A percentile compares a stretch with the other conserved stretches of the same genome.
Evolutionary conservation across 1,140 invertebrate genomes (phyloP).

Genomic region (Galleria mellonella): DNA sequence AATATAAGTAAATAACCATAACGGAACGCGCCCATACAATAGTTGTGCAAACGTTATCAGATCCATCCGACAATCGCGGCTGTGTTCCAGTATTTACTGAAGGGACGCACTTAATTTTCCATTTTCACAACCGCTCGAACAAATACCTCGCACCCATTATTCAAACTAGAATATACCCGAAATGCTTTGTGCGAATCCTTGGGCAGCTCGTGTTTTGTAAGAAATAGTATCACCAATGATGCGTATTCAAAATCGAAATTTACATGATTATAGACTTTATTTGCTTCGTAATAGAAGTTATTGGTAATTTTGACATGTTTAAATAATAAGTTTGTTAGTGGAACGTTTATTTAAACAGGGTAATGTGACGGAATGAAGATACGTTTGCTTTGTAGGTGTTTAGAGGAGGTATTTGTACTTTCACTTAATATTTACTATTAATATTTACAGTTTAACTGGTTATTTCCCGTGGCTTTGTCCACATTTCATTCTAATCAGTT

Average conservation of each 20-base stretch:
- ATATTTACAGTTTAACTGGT: too few species aligned
- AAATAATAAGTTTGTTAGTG: too few species aligned
- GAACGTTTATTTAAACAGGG: conserved; percentile 3
- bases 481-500: too few species aligned
- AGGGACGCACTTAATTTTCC: conserved; percentile 9
- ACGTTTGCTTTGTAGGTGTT: conserved; percentile 5
- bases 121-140: conserved; percentile 8
- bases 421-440: background rate
- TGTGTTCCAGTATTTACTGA: background rate
- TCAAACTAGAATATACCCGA: conserved; percentile 2
- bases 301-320: too few species aligned
- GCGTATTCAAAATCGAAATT: too few species aligned
- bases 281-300: background rate
- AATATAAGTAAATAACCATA: too few species aligned
- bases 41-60: too few species aligned
- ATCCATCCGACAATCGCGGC: too few species aligned
- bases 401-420: background rate
- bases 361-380: conserved; percentile 9
- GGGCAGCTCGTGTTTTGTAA: conserved; percentile 10
- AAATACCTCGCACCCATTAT: conserved; percentile 8
- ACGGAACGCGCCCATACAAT: too few species aligned
- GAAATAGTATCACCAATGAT: background rate
- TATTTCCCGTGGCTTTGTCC: too few species aligned
- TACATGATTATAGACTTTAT: background rate
- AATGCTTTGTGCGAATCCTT: conserved; percentile 2